Evolutionary conservation across 2,888 invertebrate genomes (phyloP), one percentile per base, ranked within the genome.

Genomic region (Heliothis peltigera): DNA sequence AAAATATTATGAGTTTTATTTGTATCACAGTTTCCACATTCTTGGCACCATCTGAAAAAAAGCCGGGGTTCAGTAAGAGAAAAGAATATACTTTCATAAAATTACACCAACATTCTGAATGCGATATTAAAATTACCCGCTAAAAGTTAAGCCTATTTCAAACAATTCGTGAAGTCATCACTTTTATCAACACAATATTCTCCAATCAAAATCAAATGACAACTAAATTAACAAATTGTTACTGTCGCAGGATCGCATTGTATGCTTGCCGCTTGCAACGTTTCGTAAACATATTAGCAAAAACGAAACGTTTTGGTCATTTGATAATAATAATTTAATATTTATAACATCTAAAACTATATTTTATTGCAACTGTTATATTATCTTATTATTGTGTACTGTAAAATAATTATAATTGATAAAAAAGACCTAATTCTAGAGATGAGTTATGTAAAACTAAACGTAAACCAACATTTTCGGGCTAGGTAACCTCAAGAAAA

Each of bases 41-140:
- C 87, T 91, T 82, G 77, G 66, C 68, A 63, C 68, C 74, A 88
- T 84, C 92, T 92, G 89, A 39, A 80, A 90, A 87, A 75, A 56
- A 66, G 49, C 55, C 58, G 48, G 55, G 7, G 21, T 42, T 57
- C 44, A 61, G 22, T 51, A 4, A 22, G 0, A 19, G 2, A 22
- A 19, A 3, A 55, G 39, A 32, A 32, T 32, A 4, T 12, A 46
- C 8, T 43, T 8, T 66, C 8, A 0, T 32, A 0, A 19, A 15
- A 22, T 12, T 12, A 32, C 2, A 32, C 3, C 32, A 3, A 21
- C 15, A 19, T 1, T 25, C 25, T 4, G 0, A 19, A 19, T 32
- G 18, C 0, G 17, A 0, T 21, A 28, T 70, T 43, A 57, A 69
- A 77, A 72, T 77, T 77, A 80, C 82, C 80, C 82, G 80, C 82